These are phyloP conservation scores for Xenopus petersii DNA, from an alignment of 2,797 vertebrate genomes.

Conservation along the genomic window DNA sequence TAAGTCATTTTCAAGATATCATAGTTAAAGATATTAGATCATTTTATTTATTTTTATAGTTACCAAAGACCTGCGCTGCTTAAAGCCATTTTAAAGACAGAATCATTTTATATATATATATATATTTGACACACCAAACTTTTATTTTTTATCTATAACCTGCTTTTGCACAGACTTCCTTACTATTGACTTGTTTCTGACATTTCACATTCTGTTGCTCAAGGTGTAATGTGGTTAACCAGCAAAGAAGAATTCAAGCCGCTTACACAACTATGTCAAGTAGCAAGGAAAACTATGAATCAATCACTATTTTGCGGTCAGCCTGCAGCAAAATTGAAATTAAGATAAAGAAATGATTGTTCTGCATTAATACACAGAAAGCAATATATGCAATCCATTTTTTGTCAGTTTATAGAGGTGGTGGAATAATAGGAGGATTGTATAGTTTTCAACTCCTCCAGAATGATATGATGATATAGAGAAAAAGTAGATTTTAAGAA, in stretches of 20 bases:
- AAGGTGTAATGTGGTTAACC: constrained; percentile 31
- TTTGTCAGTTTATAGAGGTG: constrained; percentile 13
- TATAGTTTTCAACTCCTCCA: constrained; percentile 18
- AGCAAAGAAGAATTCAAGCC: constrained; percentile 42
- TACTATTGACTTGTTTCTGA: constrained; percentile 9
- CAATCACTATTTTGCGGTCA: no score
- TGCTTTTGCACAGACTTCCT: constrained; percentile 1
- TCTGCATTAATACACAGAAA: constrained; percentile 20
- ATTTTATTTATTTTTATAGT: constrained; percentile 51
- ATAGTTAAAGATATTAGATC: no score
- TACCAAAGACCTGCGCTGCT: constrained; percentile 78
- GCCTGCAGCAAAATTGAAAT: background rate
- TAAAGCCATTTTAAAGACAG: constrained; percentile 52
- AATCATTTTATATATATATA: constrained; percentile 38
- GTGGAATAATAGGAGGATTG: background rate
- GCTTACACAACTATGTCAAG: no score
- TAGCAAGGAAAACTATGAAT: no score
- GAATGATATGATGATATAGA: background rate
- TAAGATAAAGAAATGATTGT: constrained; percentile 5
- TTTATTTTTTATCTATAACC: constrained; percentile 49
- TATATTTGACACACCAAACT: constrained; percentile 54
- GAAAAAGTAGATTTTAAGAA: background rate
- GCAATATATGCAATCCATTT: constrained; percentile 25
- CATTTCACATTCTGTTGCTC: constrained; percentile 18
- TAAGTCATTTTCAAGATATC: no score